Evolutionary conservation across 2,888 invertebrate genomes (phyloP).

Genomic region (Leptopilina syphax): DNA sequence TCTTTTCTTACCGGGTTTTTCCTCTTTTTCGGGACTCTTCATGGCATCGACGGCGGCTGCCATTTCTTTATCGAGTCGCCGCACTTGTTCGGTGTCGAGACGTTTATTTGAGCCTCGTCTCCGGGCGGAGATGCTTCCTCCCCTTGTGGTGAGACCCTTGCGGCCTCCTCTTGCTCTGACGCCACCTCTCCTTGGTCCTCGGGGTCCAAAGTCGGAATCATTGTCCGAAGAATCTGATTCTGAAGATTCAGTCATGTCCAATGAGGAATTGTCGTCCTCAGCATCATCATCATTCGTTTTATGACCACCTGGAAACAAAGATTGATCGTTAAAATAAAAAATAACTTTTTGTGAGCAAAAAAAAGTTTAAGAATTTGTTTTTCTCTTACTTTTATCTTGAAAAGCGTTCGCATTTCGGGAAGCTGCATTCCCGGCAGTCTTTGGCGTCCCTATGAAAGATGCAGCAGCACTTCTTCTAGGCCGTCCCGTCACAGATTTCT

Average conservation of each 20-base stretch:
- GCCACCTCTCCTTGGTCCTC: slow-evolving; percentile 67
- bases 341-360: not conserved
- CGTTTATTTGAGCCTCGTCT: slow-evolving; percentile 71
- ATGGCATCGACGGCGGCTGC: slow-evolving; percentile 75
- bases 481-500: slow-evolving; percentile 40
- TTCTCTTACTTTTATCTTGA: slow-evolving; percentile 1
- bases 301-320: slow-evolving; percentile 50
- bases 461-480: slow-evolving; percentile 48
- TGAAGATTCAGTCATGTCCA: slow-evolving; percentile 69
- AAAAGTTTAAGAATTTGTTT: not conserved
- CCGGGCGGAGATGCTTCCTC: slow-evolving; percentile 69
- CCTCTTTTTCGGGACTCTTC: slow-evolving; percentile 73
- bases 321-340: not conserved
- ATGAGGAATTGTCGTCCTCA: slow-evolving; percentile 61
- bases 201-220: slow-evolving; percentile 73
- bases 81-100: slow-evolving; percentile 72
- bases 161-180: slow-evolving; percentile 72
- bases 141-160: slow-evolving; percentile 73
- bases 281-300: slow-evolving; percentile 60
- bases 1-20: slow-evolving; percentile 61
- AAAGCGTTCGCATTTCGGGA: slow-evolving; percentile 49
- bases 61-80: slow-evolving; percentile 75
- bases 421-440: slow-evolving; percentile 49
- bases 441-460: slow-evolving; percentile 49
- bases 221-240: slow-evolving; percentile 72